A percentile compares a stretch with the other conserved stretches of the same genome.
phyloP scores from a whole-genome alignment of 2,888 invertebrate genomes.

The Sminthurinus aureus region DNA sequence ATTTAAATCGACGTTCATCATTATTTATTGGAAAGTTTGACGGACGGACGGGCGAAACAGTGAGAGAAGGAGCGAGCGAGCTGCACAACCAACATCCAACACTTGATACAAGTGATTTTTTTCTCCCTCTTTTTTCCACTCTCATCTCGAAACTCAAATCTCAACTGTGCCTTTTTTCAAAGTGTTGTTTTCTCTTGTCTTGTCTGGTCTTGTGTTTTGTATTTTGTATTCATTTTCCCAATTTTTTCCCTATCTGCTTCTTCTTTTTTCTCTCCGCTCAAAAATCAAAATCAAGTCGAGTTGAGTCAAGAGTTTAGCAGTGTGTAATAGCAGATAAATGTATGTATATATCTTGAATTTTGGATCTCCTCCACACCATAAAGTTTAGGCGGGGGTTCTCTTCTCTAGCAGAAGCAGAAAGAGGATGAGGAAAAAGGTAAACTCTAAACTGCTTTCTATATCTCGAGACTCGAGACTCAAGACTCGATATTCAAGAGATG shows the following conservation, averaged over 20 bases:
- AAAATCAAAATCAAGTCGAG: neutral
- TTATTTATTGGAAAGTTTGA: conserved; percentile 40
- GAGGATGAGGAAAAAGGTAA: neutral
- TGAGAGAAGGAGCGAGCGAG: neutral
- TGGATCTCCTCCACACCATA: conserved; percentile 1
- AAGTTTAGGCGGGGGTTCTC: conserved; percentile 12
- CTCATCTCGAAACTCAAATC: neutral
- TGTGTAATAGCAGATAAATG: neutral
- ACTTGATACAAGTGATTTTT: conserved; percentile 25
- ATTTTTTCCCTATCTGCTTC: neutral
- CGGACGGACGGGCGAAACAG: neutral
- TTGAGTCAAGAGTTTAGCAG: conserved; percentile 6
- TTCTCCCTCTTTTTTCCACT: conserved; percentile 2
- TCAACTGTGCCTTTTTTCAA: too few relatives aligned
- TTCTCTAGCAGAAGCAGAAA: neutral
- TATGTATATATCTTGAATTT: neutral
- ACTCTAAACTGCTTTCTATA: conserved; percentile 13
- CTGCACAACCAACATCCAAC: too few relatives aligned
- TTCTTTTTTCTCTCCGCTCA: neutral
- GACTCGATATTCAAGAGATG: conserved; percentile 4
- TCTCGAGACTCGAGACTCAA: conserved; percentile 6
- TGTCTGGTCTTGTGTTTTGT: too few relatives aligned
- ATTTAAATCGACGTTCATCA: conserved; percentile 38
- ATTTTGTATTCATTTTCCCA: neutral
- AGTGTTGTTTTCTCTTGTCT: too few relatives aligned